These are phyloP conservation scores for Aphelinus certus DNA, from an alignment of 1,140 invertebrate species.

Conservation along the genomic window DNA sequence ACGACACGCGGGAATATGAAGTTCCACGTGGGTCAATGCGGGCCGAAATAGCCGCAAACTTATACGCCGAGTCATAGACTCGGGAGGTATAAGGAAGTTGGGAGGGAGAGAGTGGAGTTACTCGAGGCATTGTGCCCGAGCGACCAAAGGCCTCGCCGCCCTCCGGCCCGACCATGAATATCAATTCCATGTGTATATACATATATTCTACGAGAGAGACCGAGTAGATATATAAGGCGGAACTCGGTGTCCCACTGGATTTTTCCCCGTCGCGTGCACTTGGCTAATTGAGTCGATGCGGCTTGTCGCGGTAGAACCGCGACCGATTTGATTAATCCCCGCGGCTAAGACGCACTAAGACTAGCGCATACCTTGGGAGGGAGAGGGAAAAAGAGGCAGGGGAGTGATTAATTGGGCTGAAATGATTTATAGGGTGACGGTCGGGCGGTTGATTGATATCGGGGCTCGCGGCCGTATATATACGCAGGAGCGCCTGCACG, in stretches of 20 bases:
- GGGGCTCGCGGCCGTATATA: too few species aligned
- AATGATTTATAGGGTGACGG: conserved; percentile 20
- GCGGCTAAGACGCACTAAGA: not conserved
- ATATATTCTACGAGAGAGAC: not conserved
- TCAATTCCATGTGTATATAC: not conserved
- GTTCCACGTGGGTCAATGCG: not conserved
- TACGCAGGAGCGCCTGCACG: too few species aligned
- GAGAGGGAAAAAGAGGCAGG: not conserved
- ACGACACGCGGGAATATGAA: conserved; percentile 3
- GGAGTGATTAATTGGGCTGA: conserved; percentile 20
- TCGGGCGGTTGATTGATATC: conserved; percentile 9
- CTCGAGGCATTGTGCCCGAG: not conserved
- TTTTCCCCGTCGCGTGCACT: not conserved
- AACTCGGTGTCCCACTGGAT: too few species aligned
- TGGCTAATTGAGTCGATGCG: conserved; percentile 11
- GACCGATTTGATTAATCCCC: conserved; percentile 13
- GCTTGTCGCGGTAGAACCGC: not conserved
- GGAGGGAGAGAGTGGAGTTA: not conserved
- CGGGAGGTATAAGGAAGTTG: not conserved
- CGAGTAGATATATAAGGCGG: not conserved
- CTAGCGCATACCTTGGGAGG: not conserved
- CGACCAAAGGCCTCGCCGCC: too few species aligned
- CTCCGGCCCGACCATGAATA: too few species aligned
- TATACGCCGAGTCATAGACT: not conserved
- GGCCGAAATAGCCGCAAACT: not conserved